phyloP scores from a whole-genome alignment of 1,140 invertebrate species.

The Drosophila athabasca region DNA sequence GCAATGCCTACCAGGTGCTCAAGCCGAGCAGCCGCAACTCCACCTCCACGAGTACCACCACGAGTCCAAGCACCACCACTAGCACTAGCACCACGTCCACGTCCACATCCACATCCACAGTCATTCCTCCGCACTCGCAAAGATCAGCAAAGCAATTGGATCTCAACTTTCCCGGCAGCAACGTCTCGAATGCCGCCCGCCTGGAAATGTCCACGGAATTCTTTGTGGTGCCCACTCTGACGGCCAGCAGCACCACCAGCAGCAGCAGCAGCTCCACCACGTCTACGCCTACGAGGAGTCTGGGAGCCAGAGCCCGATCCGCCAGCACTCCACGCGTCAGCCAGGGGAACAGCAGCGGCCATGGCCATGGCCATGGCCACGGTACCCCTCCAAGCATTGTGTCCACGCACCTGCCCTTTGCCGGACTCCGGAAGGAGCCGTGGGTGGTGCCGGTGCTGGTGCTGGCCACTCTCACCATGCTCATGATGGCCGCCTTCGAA shows the following conservation, averaged over 20 bases:
- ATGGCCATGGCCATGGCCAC: conserved; percentile 21
- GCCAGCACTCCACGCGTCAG: conserved; percentile 49
- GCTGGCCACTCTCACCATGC: conserved; percentile 90
- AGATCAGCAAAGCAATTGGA: conserved; percentile 70
- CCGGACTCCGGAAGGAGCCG: conserved; percentile 87
- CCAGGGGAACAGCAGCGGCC: conserved; percentile 13
- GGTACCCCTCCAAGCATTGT: conserved; percentile 75
- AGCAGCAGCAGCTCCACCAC: conserved; percentile 26
- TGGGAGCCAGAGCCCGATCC: conserved; percentile 64
- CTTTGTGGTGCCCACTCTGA: conserved; percentile 87
- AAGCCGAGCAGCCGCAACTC: conserved; percentile 46
- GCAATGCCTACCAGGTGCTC: conserved; percentile 68
- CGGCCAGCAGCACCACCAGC: conserved; percentile 31
- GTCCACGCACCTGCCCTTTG: conserved; percentile 68
- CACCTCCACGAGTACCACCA: conserved; percentile 29
- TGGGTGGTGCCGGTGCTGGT: conserved; percentile 94
- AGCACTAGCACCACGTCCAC: conserved; percentile 37
- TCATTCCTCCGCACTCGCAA: conserved; percentile 9
- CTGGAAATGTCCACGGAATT: conserved; percentile 91
- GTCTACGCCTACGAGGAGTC: conserved; percentile 55
- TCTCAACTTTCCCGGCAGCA: conserved; percentile 56
- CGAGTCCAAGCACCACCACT: conserved; percentile 14
- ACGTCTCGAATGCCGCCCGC: conserved; percentile 85
- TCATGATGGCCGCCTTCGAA: conserved; percentile 93
- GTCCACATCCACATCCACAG: conserved; percentile 25